Base-by-base conservation (phyloP, 2,888 invertebrate species). In the Steinernema scapterisci region DNA sequence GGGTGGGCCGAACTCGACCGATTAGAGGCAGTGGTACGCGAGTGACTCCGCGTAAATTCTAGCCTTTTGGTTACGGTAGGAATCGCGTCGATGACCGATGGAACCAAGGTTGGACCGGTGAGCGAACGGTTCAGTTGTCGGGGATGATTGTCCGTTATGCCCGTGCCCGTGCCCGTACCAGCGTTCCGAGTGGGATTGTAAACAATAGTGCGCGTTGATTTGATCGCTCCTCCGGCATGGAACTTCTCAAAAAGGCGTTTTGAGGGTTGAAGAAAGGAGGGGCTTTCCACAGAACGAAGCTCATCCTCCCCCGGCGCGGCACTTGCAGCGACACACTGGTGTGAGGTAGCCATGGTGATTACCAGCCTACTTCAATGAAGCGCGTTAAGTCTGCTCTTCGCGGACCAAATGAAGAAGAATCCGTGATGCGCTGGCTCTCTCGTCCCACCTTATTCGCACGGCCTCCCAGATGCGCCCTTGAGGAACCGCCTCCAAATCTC, bases 321-420 rank as follows among this genome's bases (percentile, higher is more conserved):
- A 31, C 63, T 63, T 63, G 31, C 63, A 63, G 31, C 63, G 63
- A 38, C 63, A 63, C 21, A 27, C 16, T 25, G 63, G 27, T 31
- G 63, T 9, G 63, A 63, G 25, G 63, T 63, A 63, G 63, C 27
- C 63, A 63, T 63, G 63, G 63, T 27, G 63, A 63, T 63, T 6
- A 63, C 27, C 38, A 25, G 38, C 38, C 38, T 6, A 25, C 38
- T 16, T 16, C 27, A 31, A 13, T n/a, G 63, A 16, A 63, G 63
- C 63, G 63, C 63, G 63, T 13, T 5, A 63, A 63, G 38, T 31
- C 63, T 38, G 63, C 63, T 25, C 63, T 63, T 25, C 31, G 23
- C 27, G 19, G 27, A 16, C 19, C 31, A 63, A 63, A 13, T 63
- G 63, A 63, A 63, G 31, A 63, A 63, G 63, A 31, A 31, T 38